These are phyloP conservation scores for Alouatta caraya DNA, from an alignment of 2,797 vertebrate genomes.

Conservation along the genomic window DNA sequence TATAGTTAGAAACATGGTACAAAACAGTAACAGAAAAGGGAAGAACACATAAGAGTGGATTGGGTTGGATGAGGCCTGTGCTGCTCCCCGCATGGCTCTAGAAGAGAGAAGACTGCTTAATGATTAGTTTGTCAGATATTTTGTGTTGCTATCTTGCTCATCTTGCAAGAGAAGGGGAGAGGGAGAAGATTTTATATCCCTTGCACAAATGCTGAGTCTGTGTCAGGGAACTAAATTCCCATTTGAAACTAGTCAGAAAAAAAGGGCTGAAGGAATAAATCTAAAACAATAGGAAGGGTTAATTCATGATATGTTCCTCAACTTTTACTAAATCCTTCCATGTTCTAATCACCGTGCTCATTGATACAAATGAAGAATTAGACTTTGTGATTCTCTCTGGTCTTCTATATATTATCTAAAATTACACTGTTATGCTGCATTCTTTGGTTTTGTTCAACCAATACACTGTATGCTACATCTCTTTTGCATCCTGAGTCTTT, in stretches of 20 bases:
- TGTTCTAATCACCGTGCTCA: neutral
- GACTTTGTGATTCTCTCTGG: neutral
- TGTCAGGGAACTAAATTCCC: neutral
- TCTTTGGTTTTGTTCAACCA: neutral
- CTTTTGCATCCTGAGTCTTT: neutral
- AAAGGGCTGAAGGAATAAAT: neutral
- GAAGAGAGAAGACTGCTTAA: neutral
- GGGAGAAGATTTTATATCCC: neutral
- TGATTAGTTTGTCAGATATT: neutral
- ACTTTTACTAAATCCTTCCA: neutral
- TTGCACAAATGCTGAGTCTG: neutral
- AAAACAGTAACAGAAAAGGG: neutral
- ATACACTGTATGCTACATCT: neutral
- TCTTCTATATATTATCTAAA: neutral
- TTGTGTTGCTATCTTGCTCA: neutral
- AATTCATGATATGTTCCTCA: neutral
- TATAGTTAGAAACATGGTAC: neutral
- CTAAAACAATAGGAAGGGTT: neutral
- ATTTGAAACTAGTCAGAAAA: neutral
- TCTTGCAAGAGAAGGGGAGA: neutral
- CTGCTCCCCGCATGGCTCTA: neutral
- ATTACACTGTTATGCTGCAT: neutral
- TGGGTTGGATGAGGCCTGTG: accelerated
- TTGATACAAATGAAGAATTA: neutral
- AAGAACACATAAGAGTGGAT: neutral